phyloP scores from a whole-genome alignment of 2,797 vertebrate genomes.

The Corythornis leucogaster region DNA sequence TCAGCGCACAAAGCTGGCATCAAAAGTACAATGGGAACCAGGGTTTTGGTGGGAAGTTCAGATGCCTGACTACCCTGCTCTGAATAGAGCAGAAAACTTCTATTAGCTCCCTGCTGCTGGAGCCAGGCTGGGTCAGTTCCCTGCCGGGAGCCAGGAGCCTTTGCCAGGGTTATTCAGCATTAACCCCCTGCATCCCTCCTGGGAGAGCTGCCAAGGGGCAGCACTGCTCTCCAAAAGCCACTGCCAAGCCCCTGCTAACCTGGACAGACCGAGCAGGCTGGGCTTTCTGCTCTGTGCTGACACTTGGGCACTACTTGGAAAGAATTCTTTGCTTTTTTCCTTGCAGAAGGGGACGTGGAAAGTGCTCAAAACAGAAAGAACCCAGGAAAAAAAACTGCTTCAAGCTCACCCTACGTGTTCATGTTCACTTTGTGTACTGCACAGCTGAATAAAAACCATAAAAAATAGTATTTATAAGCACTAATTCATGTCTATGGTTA shows the following conservation, averaged over 20 bases:
- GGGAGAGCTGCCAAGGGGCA: background rate
- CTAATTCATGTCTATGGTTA: background rate
- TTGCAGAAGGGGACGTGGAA: background rate
- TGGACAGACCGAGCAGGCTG: background rate
- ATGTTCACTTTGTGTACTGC: background rate
- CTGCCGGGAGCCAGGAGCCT: constrained; percentile 30
- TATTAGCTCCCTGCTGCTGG: constrained; percentile 67
- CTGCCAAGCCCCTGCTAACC: background rate
- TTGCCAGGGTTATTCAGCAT: constrained; percentile 28
- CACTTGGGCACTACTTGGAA: background rate
- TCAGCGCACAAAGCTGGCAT: constrained; percentile 56
- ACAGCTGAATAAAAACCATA: background rate
- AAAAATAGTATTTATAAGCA: background rate
- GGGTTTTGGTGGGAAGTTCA: constrained; percentile 66
- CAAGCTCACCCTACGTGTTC: background rate
- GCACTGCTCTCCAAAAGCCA: background rate
- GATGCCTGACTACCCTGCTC: constrained; percentile 59
- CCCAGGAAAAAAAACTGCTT: background rate
- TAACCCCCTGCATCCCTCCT: constrained; percentile 5
- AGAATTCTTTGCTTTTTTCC: background rate
- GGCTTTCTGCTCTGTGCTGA: background rate
- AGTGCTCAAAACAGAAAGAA: background rate
- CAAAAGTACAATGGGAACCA: constrained; percentile 67
- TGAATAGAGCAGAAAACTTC: constrained; percentile 64
- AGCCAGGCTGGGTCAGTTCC: constrained; percentile 41